These are phyloP conservation scores for Dasyurus viverrinus DNA, from an alignment of 2,113 vertebrate genomes.

Conservation along the genomic window DNA sequence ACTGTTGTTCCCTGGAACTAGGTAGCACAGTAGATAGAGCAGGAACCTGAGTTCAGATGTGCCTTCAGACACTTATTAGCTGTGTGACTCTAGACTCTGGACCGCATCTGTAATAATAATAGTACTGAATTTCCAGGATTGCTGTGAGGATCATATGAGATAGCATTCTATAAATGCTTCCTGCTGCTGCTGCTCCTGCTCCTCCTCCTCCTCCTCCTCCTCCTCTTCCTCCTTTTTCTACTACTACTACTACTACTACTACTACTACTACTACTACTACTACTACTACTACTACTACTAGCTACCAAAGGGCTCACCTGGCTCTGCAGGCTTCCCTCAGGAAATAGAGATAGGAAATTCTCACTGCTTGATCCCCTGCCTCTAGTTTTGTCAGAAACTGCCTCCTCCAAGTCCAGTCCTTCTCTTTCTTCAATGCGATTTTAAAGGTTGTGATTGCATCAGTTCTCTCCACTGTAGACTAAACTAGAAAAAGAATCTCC, in stretches of 20 bases:
- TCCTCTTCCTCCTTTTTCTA: background rate
- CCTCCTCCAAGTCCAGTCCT: background rate
- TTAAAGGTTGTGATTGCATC: background rate
- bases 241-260: background rate
- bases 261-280: background rate
- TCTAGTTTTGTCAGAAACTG: background rate
- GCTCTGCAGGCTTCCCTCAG: background rate
- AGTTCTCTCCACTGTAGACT: background rate
- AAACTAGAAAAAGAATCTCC: background rate
- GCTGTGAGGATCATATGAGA: background rate
- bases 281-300: background rate
- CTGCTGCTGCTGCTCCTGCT: background rate
- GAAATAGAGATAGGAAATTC: background rate
- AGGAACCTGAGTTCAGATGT: background rate
- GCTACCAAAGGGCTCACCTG: background rate
- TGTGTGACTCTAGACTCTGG: background rate
- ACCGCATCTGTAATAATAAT: background rate
- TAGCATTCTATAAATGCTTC: background rate
- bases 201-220: too few species aligned
- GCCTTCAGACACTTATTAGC: background rate
- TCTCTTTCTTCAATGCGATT: background rate
- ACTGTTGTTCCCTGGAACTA: background rate
- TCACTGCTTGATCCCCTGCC: background rate
- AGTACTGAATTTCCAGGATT: background rate
- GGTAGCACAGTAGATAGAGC: background rate